phyloP scores from a whole-genome alignment of 2,113 vertebrate species.

The Eurypyga helias region DNA sequence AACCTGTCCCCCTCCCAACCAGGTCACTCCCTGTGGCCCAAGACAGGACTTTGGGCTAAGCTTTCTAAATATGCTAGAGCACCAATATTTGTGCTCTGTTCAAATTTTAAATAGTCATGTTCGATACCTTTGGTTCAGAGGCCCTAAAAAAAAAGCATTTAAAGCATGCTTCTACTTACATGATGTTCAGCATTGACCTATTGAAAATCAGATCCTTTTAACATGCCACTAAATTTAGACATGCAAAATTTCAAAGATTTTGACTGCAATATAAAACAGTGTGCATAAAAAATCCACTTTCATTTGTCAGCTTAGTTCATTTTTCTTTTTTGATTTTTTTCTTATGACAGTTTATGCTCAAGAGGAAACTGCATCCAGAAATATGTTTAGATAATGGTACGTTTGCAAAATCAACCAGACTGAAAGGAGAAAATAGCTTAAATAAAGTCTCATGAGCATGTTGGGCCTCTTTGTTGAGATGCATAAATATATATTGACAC shows the following conservation, averaged over 20 bases:
- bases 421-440: neutral
- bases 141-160: neutral
- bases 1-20: rapidly evolving
- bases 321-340: neutral
- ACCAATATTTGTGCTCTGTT: neutral
- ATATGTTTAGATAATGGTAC: neutral
- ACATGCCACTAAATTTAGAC: neutral
- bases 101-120: neutral
- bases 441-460: neutral
- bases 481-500: neutral
- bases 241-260: neutral
- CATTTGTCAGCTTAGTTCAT: neutral
- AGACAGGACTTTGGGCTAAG: neutral
- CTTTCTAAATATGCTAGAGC: neutral
- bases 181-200: neutral
- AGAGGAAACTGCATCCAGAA: neutral
- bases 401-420: neutral
- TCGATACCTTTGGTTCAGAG: neutral
- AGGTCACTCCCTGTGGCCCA: neutral
- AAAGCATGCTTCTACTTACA: neutral
- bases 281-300: neutral
- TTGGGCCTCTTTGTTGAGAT: neutral
- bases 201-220: neutral
- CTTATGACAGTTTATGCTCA: neutral
- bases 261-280: neutral